Conservation (phyloP, 2,888 invertebrate genomes). For the Cataglyphis albicans region DNA sequence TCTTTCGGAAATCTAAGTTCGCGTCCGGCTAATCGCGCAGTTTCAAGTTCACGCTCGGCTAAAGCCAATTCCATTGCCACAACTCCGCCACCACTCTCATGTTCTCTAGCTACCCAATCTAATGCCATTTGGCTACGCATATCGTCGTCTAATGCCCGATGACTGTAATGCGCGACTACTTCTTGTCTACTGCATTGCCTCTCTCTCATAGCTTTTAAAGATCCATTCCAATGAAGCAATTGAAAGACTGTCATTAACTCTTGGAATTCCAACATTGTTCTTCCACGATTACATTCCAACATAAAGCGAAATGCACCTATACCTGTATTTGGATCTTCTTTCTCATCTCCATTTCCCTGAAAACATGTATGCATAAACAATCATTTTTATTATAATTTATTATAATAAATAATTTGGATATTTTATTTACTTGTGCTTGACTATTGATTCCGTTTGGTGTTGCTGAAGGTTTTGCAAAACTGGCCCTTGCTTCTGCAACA, state of each 20-base stretch:
- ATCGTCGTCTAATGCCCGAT: conserved; percentile 96
- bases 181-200: conserved; percentile 97
- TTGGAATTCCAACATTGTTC: conserved; percentile 98
- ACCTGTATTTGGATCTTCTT: conserved; percentile 91
- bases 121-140: conserved; percentile 98
- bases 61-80: conserved; percentile 93
- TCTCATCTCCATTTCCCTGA: conserved; percentile 88
- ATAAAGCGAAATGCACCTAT: conserved; percentile 90
- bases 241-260: conserved; percentile 99
- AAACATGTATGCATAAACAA: conserved; percentile 34
- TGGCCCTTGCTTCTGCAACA: conserved; percentile 95
- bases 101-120: conserved; percentile 96
- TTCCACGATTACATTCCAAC: conserved; percentile 89
- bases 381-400: background rate
- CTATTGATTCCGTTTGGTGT: conserved; percentile 79
- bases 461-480: conserved; percentile 85
- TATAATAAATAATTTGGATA: background rate
- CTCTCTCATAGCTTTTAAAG: conserved; percentile 97
- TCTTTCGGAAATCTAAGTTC: conserved; percentile 98
- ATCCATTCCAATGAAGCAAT: conserved; percentile 98
- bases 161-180: conserved; percentile 96
- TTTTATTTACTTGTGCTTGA: conserved; percentile 73
- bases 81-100: conserved; percentile 90
- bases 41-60: conserved; percentile 95
- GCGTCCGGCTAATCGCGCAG: conserved; percentile 94